A percentile compares a stretch with the other conserved stretches of the same genome.
Evolutionary conservation across 1,140 invertebrate species (phyloP).

Genomic region (Drosophila chauvacae): DNA sequence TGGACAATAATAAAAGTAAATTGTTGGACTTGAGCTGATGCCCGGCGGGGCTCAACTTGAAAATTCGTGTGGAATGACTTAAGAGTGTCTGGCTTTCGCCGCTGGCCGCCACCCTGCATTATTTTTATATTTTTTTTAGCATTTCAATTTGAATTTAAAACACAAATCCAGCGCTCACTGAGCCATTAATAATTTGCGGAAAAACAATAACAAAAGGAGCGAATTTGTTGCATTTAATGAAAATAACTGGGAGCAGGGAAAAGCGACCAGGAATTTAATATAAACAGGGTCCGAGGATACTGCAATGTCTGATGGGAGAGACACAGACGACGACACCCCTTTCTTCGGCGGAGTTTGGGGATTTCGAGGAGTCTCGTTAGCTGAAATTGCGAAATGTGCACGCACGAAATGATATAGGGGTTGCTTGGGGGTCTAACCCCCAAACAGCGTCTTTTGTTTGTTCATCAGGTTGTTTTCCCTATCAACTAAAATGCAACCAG

Average conservation of each 20-base stretch:
- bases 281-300: slow-evolving; percentile 60
- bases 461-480: slow-evolving; percentile 67
- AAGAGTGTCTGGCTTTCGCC: slow-evolving; percentile 24
- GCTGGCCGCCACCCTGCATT: slow-evolving; percentile 8
- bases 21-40: slow-evolving; percentile 28
- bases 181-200: slow-evolving; percentile 63
- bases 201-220: slow-evolving; percentile 41
- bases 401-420: slow-evolving; percentile 58
- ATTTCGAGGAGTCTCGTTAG: slow-evolving; percentile 66
- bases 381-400: slow-evolving; percentile 78
- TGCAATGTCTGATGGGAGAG: slow-evolving; percentile 49
- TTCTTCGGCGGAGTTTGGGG: slow-evolving; percentile 33
- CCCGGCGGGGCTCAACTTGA: slow-evolving; percentile 13
- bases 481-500: slow-evolving; percentile 73
- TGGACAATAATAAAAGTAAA: slow-evolving; percentile 70
- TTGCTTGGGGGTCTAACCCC: slow-evolving; percentile 21
- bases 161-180: slow-evolving; percentile 47
- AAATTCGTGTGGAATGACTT: slow-evolving; percentile 28
- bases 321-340: slow-evolving; percentile 37
- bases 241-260: slow-evolving; percentile 45
- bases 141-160: slow-evolving; percentile 48
- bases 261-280: slow-evolving; percentile 65
- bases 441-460: slow-evolving; percentile 41
- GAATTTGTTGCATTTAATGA: slow-evolving; percentile 78
- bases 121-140: slow-evolving; percentile 9